These are phyloP conservation scores for Sicus ferrugineus DNA, from an alignment of 2,888 invertebrate genomes.

Conservation along the genomic window DNA sequence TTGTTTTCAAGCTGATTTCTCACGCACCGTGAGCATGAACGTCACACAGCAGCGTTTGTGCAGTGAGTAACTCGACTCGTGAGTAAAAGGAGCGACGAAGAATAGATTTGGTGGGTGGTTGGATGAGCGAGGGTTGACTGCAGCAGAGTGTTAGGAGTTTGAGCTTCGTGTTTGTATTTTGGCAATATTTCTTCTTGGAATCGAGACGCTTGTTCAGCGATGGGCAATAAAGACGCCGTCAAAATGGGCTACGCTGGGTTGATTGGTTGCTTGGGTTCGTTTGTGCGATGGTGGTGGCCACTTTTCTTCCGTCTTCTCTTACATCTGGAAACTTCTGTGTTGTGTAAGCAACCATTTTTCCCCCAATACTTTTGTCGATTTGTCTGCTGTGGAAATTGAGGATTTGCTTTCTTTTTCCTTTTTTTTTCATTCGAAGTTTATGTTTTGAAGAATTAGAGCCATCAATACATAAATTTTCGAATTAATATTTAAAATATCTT, in stretches of 20 bases:
- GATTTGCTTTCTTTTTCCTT: constrained; percentile 31
- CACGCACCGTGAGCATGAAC: constrained; percentile 4
- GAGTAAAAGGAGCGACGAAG: not conserved
- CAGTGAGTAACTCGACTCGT: not conserved
- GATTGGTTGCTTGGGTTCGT: not conserved
- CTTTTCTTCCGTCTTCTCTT: not conserved
- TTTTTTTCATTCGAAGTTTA: no score
- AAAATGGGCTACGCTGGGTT: not conserved
- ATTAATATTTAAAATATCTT: no score
- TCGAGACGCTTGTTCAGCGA: no score
- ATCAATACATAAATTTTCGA: no score
- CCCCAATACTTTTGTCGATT: constrained; percentile 3
- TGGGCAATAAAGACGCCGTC: not conserved
- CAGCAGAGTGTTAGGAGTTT: not conserved
- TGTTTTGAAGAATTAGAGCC: no score
- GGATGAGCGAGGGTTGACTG: not conserved
- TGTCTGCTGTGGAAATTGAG: constrained; percentile 18
- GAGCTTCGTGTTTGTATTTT: no score
- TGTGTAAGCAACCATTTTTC: constrained; percentile 19
- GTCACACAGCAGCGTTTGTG: not conserved
- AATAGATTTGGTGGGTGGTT: not conserved
- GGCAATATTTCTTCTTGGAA: no score
- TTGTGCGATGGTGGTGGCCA: not conserved
- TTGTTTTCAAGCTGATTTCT: not conserved
- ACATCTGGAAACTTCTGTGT: not conserved